phyloP scores from a whole-genome alignment of 2,113 vertebrate species.

The Pristiophorus japonicus region DNA sequence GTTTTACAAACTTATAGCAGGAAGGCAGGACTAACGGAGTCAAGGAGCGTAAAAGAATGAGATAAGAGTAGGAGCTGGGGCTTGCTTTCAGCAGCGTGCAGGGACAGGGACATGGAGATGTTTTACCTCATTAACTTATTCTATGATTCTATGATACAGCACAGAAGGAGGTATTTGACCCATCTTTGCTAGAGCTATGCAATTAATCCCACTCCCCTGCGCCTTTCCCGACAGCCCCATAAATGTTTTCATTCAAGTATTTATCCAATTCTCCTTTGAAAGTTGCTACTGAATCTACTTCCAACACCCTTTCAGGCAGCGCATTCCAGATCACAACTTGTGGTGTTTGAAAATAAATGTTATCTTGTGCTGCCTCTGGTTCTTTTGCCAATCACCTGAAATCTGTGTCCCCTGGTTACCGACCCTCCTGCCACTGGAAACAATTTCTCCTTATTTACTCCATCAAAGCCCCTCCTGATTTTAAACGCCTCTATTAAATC shows the following conservation, averaged over 20 bases:
- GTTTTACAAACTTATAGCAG: not conserved
- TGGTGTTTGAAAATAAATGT: too few relatives aligned
- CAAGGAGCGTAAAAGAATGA: not conserved
- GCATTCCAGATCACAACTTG: too few relatives aligned
- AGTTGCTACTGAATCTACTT: not conserved
- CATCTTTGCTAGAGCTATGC: not conserved
- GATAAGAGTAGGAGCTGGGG: not conserved
- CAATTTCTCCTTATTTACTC: not conserved
- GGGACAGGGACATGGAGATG: not conserved
- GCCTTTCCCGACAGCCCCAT: not conserved
- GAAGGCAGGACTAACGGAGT: not conserved
- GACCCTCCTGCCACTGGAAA: not conserved
- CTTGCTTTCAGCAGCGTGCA: not conserved
- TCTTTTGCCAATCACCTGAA: not conserved
- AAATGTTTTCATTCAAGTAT: not conserved
- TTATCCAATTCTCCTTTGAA: not conserved
- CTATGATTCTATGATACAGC: not conserved
- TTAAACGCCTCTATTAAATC: not conserved
- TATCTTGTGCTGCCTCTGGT: not conserved
- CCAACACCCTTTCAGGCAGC: too few relatives aligned
- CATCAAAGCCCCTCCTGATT: not conserved
- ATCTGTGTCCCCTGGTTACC: not conserved
- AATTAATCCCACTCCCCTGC: not conserved
- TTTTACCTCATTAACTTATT: not conserved
- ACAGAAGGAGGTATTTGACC: not conserved